phyloP scores from a whole-genome alignment of 2,113 vertebrate species.

The Coracopsis vasa region DNA sequence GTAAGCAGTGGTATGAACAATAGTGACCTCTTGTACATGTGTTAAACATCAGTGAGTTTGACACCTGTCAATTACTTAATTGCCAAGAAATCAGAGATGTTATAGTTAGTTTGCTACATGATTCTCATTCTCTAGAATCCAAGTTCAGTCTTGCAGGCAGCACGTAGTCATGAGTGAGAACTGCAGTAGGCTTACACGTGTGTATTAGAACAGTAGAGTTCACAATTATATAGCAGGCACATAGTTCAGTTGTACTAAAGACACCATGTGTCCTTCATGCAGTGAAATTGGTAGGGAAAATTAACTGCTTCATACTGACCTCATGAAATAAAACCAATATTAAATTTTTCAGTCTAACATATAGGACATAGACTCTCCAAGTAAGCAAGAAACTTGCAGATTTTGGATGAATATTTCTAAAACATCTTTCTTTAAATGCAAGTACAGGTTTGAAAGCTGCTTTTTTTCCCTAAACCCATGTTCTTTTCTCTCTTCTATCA shows the following conservation, averaged over 20 bases:
- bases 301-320: neutral
- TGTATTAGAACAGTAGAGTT: no score
- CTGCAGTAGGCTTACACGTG: neutral
- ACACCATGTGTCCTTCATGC: neutral
- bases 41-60: no score
- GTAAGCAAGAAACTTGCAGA: neutral
- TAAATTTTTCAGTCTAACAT: neutral
- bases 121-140: neutral
- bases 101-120: neutral
- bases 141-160: neutral
- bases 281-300: neutral
- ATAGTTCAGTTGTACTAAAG: neutral
- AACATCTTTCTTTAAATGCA: neutral
- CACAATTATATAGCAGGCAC: neutral
- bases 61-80: neutral
- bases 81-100: neutral
- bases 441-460: neutral
- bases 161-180: neutral
- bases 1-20: neutral
- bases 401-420: neutral
- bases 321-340: neutral
- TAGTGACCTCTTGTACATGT: rapidly evolving
- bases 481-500: neutral
- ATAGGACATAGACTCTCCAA: neutral
- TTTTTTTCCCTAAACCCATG: neutral